Base-by-base conservation (phyloP, 2,797 vertebrate genomes). In the Cephalopachus bancanus region DNA sequence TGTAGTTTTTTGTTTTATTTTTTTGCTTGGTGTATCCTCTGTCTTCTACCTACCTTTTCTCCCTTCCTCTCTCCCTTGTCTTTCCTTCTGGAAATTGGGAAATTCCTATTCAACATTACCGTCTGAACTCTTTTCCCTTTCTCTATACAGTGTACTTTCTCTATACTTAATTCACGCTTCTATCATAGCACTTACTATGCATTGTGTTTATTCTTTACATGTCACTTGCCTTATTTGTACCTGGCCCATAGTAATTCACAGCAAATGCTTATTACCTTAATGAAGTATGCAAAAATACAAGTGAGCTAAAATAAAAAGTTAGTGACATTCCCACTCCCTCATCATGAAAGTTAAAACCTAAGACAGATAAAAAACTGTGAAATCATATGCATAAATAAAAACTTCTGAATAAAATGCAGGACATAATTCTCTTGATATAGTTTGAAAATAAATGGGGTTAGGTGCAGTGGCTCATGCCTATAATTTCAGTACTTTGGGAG, bases 351-450 rank as follows among this genome's bases (percentile, higher is more conserved):
- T 26, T 74, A 88, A 96, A 93, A 89, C 4, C 15, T 0, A 85
- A 93, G 83, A 37, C 67, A 81, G 67, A 95, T 72, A 62, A 44
- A 87, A 94, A 87, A 71, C 51, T 64, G 37, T 83, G 14, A 5
- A 33, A 51, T 55, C 93, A 57, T 62, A 60, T 22, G n/a, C 14
- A 28, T 91, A 55, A 80, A 91, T 79, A 15, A 78, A 93, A 96
- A 84, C 22, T 74, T 8, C 72, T 86, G 14, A 57, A 80, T 30
- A 89, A 90, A 86, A 64, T 3, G 0, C 30, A 72, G 22, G 60
- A 60, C 16, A 64, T 0, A 28, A 28, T 44, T 74, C 20, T 94
- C n/a, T 79, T 89, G 28, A 65, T 64, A 20, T 24, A 33, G 20
- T 26, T 65, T 37, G 1, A 87, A 93, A 96, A 72, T 49, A 64